These are phyloP conservation scores for Gastrophryne carolinensis DNA, from an alignment of 2,797 vertebrate species.

Conservation along the genomic window DNA sequence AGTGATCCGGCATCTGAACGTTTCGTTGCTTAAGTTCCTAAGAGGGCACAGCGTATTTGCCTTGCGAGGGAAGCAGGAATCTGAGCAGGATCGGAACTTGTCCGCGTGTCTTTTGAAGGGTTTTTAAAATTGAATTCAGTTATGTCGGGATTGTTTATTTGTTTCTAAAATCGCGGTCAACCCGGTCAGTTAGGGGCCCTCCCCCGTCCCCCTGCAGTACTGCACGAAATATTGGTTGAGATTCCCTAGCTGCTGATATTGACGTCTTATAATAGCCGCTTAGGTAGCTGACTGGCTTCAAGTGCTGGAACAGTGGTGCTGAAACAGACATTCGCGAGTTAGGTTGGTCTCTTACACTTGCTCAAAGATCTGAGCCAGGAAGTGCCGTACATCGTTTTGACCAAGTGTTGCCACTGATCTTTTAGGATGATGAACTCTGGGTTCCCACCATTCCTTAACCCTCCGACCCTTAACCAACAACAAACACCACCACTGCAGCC, in stretches of 20 bases:
- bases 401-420: not conserved
- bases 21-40: slow-evolving; percentile 55
- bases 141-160: no score
- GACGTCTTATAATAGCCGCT: not conserved
- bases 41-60: not conserved
- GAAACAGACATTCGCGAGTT: no score
- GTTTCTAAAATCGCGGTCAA: not conserved
- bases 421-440: slow-evolving; percentile 55
- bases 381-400: not conserved
- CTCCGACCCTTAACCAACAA: slow-evolving; percentile 57
- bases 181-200: not conserved
- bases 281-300: not conserved
- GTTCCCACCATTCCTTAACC: slow-evolving; percentile 60
- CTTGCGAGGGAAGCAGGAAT: not conserved
- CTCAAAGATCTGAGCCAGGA: not conserved
- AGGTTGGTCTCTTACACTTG: not conserved
- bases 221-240: not conserved
- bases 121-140: not conserved
- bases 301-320: no score
- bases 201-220: not conserved
- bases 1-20: slow-evolving; percentile 49
- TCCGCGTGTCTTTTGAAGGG: not conserved
- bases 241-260: not conserved
- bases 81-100: not conserved
- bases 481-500: slow-evolving; percentile 32